phyloP scores from a whole-genome alignment of 2,797 vertebrate genomes.

The Molossus alvarezi region DNA sequence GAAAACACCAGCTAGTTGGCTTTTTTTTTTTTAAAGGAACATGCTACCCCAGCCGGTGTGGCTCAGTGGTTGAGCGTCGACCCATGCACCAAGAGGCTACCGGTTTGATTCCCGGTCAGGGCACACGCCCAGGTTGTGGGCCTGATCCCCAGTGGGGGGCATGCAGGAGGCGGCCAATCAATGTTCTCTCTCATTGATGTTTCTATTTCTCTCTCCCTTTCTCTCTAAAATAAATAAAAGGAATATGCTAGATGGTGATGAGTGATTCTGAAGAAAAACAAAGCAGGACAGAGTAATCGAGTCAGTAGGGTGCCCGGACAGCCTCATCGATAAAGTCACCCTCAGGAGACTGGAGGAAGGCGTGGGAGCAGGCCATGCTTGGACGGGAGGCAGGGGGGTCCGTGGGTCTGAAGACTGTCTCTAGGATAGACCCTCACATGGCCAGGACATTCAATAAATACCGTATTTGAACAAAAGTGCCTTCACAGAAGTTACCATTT shows the following conservation, averaged over 20 bases:
- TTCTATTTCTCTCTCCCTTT: too few relatives aligned
- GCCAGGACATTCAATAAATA: not conserved
- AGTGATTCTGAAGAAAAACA: not conserved
- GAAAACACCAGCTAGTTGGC: not conserved
- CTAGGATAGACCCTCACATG: not conserved
- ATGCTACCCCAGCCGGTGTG: too few relatives aligned
- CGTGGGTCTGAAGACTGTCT: not conserved
- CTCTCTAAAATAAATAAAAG: too few relatives aligned
- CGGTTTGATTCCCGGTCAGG: too few relatives aligned
- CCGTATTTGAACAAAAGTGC: not conserved
- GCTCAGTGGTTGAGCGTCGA: too few relatives aligned
- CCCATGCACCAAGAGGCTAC: too few relatives aligned
- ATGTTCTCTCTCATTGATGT: too few relatives aligned
- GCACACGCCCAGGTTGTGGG: too few relatives aligned
- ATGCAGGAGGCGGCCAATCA: too few relatives aligned
- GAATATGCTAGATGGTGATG: not conserved
- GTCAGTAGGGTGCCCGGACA: not conserved
- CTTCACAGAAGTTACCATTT: not conserved
- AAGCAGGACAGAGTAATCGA: not conserved
- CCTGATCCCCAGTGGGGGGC: too few relatives aligned
- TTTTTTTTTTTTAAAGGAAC: not conserved
- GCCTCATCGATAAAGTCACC: not conserved
- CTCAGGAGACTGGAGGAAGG: not conserved
- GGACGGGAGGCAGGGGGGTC: rapidly evolving
- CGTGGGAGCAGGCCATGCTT: rapidly evolving